A percentile compares a stretch with the other conserved stretches of the same genome.
These are phyloP conservation scores for Arenaria interpres DNA, from an alignment of 2,113 vertebrate species.

Conservation along the genomic window DNA sequence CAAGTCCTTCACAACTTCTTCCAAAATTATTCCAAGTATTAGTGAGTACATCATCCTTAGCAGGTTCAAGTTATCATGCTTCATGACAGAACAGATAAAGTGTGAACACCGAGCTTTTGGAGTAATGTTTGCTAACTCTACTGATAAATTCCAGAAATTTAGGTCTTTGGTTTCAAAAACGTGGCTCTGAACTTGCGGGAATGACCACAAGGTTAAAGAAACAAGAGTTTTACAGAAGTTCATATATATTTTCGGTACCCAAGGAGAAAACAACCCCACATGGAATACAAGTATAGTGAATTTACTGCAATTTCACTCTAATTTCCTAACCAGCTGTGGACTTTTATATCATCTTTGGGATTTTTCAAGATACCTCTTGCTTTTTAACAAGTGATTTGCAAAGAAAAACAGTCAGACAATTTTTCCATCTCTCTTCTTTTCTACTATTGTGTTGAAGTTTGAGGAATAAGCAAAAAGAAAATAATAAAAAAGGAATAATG, in stretches of 20 bases:
- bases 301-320: neutral
- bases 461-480: neutral
- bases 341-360: neutral
- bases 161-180: neutral
- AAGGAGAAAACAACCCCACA: neutral
- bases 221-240: neutral
- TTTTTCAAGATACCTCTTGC: conserved; percentile 7
- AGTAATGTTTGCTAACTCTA: neutral
- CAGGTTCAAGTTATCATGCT: neutral
- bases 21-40: neutral
- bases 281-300: neutral
- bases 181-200: neutral
- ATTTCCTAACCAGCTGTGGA: neutral
- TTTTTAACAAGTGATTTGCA: neutral
- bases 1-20: neutral
- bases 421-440: neutral
- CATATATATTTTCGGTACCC: neutral
- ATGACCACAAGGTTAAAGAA: neutral
- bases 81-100: neutral
- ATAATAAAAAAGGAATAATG: neutral
- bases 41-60: neutral
- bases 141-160: neutral
- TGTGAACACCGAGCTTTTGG: neutral
- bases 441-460: neutral
- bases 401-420: neutral